Conservation (phyloP, 1,140 invertebrate genomes). For the Magallana ariakensis region DNA sequence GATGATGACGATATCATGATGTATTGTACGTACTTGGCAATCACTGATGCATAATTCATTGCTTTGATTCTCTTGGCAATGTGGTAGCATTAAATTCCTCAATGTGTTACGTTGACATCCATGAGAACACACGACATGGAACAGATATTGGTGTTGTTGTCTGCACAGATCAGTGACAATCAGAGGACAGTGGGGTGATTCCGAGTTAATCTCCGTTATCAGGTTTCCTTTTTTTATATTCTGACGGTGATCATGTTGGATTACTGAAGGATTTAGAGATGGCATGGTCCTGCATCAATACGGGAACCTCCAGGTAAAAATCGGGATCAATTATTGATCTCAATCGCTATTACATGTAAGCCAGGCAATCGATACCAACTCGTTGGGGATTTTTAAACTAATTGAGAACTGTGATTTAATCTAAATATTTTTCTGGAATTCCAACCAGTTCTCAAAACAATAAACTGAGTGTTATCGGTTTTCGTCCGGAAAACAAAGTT, state of each 20-base stretch:
- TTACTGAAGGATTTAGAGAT: neutral
- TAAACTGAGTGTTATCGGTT: too few relatives aligned
- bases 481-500: too few relatives aligned
- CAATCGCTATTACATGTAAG: neutral
- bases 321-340: neutral
- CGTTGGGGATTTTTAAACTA: slow-evolving; percentile 3
- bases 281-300: slow-evolving; percentile 18
- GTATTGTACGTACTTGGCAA: neutral
- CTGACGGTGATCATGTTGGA: too few relatives aligned
- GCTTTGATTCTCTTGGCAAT: neutral
- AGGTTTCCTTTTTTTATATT: too few relatives aligned
- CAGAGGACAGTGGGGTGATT: neutral
- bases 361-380: neutral
- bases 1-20: neutral
- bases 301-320: slow-evolving; percentile 19
- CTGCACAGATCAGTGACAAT: neutral
- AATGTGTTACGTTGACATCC: neutral
- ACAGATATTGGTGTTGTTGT: neutral
- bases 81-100: neutral
- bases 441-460: too few relatives aligned
- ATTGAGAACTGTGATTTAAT: neutral
- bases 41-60: slow-evolving; percentile 24
- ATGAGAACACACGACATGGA: neutral
- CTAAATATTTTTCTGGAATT: neutral
- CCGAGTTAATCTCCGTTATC: too few relatives aligned